Evolutionary conservation across 2,888 invertebrate species (phyloP).

Genomic region (Syritta pipiens): DNA sequence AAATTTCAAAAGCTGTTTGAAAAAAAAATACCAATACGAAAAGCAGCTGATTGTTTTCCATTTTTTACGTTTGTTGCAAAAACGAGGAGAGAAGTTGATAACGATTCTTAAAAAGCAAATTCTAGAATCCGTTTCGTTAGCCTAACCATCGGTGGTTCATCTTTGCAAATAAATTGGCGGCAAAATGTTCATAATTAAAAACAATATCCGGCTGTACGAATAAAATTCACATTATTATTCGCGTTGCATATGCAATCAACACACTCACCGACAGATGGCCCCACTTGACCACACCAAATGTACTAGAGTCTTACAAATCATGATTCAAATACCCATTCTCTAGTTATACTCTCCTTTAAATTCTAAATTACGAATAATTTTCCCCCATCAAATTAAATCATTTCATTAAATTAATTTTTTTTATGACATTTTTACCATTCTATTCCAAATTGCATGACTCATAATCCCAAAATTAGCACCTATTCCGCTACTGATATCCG

Average conservation of each 20-base stretch:
- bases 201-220: no score
- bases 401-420: not conserved
- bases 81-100: no score
- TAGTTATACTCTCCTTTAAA: not conserved
- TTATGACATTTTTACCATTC: not conserved
- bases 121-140: no score
- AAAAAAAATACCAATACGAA: no score
- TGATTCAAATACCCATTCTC: not conserved
- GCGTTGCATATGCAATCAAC: not conserved
- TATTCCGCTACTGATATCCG: constrained; percentile 1
- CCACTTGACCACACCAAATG: not conserved
- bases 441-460: constrained; percentile 33
- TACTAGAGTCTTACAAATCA: not conserved
- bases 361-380: not conserved
- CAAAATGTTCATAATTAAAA: no score
- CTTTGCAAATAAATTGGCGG: no score
- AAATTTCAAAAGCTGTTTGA: no score
- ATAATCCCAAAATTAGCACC: constrained; percentile 30
- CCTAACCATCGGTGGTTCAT: no score
- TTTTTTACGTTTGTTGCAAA: no score
- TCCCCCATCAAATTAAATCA: not conserved
- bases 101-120: no score
- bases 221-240: no score
- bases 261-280: not conserved
- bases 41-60: no score